phyloP scores from a whole-genome alignment of 2,113 vertebrate genomes.

The Aix galericulata region DNA sequence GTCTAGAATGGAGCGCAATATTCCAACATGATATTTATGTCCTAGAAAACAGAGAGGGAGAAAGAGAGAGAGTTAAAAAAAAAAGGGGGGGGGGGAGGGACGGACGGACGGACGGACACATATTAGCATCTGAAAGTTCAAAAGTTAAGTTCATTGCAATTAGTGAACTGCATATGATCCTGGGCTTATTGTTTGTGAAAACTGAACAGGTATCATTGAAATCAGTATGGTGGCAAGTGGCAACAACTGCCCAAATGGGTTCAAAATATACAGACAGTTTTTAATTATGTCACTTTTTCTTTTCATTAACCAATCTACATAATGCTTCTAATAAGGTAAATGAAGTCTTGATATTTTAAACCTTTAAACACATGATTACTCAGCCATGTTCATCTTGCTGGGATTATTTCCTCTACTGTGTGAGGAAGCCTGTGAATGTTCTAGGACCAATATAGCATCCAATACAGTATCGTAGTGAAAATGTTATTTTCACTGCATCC shows the following conservation, averaged over 20 bases:
- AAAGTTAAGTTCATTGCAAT: neutral
- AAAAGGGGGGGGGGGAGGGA: neutral
- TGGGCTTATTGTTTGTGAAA: neutral
- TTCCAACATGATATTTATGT: neutral
- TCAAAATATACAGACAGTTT: neutral
- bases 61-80: neutral
- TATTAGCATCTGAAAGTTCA: neutral
- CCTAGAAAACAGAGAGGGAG: neutral
- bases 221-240: neutral
- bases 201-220: neutral
- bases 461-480: neutral
- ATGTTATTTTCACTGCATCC: neutral
- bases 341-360: neutral
- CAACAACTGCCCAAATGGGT: neutral
- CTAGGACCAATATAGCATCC: neutral
- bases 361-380: fast-evolving
- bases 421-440: neutral
- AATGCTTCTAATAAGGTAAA: neutral
- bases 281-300: neutral
- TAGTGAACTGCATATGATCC: neutral
- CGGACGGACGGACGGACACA: neutral
- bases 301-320: neutral
- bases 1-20: neutral
- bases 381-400: neutral
- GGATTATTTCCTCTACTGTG: neutral